Percentiles rank a stretch among this genome's conserved stretches.
phyloP scores from a whole-genome alignment of 2,797 vertebrate species.

The Falco columbarius region DNA sequence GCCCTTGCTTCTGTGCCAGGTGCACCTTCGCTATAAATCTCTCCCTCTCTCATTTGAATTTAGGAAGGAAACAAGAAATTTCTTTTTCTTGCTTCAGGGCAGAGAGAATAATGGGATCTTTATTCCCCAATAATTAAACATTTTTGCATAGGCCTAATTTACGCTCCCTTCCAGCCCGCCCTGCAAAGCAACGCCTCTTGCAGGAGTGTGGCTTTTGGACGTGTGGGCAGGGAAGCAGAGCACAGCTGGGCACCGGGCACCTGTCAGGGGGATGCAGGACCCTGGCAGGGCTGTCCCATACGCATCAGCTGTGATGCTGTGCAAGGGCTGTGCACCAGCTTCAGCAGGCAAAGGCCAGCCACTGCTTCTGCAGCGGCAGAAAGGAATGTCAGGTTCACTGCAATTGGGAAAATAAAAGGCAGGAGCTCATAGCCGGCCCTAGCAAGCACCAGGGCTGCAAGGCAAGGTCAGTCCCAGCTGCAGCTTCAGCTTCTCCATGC shows the following conservation, averaged over 20 bases:
- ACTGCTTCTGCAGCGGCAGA: accelerated
- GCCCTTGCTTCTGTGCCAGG: not conserved
- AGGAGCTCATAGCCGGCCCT: not conserved
- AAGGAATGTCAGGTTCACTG: not conserved
- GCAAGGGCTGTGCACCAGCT: not conserved
- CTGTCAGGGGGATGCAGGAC: not conserved
- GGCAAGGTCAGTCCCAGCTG: not conserved
- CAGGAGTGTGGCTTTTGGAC: not conserved
- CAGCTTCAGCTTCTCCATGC: not conserved
- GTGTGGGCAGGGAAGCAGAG: not conserved
- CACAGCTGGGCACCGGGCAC: not conserved
- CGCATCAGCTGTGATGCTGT: accelerated
- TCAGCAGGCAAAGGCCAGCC: accelerated
- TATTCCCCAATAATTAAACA: slow-evolving; percentile 48
- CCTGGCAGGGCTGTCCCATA: not conserved
- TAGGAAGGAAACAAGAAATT: slow-evolving; percentile 54
- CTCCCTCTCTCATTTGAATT: not conserved
- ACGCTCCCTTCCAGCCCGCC: not conserved
- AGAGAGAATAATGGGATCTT: slow-evolving; percentile 52
- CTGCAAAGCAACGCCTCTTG: not conserved
- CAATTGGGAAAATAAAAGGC: accelerated
- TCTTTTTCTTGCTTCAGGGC: slow-evolving; percentile 37
- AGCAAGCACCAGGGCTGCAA: not conserved
- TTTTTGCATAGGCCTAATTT: slow-evolving; percentile 10
- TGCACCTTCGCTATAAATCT: not conserved